Conservation (phyloP, 2,888 invertebrate genomes). For the Aromia moschata region DNA sequence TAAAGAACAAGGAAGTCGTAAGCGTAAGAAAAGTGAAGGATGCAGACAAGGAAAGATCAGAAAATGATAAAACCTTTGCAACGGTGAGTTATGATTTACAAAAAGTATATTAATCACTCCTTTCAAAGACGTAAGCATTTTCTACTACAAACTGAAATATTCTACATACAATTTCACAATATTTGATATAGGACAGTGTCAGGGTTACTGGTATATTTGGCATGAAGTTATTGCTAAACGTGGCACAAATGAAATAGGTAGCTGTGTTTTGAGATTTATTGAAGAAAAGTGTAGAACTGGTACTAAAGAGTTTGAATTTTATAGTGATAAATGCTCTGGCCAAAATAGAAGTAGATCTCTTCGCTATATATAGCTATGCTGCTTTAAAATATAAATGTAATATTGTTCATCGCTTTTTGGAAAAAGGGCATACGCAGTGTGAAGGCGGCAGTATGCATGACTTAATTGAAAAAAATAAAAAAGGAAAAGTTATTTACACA, state of each 20-base stretch:
- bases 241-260: background rate
- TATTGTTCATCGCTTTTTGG: too few relatives aligned
- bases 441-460: conserved; percentile 15
- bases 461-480: conserved; percentile 2
- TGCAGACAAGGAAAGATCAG: too few relatives aligned
- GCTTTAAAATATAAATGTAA: background rate
- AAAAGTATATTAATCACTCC: too few relatives aligned
- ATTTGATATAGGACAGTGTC: background rate
- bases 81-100: too few relatives aligned
- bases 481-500: conserved; percentile 2
- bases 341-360: background rate
- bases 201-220: conserved; percentile 4
- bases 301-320: background rate
- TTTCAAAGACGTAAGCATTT: background rate
- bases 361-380: background rate
- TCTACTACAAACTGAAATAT: conserved; percentile 7
- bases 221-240: background rate
- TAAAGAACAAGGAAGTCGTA: too few relatives aligned
- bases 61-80: too few relatives aligned
- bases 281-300: background rate
- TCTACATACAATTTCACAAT: conserved; percentile 10
- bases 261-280: background rate
- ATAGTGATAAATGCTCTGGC: background rate
- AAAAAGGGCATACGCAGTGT: conserved; percentile 9
- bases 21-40: too few relatives aligned